These are phyloP conservation scores for Cliona cf. orientalis DNA, from an alignment of 37 sponge, comb jelly and placozoan genomes.

Conservation along the genomic window DNA sequence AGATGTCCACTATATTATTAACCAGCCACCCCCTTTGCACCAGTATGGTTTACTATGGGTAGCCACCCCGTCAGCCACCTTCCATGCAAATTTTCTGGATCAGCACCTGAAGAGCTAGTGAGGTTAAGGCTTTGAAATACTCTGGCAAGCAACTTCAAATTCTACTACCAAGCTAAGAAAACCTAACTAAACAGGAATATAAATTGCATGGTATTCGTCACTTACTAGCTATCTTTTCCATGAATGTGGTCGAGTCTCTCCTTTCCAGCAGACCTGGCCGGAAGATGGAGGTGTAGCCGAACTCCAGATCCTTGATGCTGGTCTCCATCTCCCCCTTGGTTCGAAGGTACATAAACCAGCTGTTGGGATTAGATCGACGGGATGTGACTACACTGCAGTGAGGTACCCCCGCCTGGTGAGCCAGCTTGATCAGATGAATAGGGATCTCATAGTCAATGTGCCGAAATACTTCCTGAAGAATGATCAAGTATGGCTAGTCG, in stretches of 20 bases:
- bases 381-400: slow-evolving; percentile 82
- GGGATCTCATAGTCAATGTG: slow-evolving; percentile 83
- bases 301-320: slow-evolving; percentile 36
- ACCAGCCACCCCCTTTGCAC: no score
- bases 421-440: slow-evolving; percentile 49
- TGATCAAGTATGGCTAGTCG: no score
- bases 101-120: no score
- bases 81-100: no score
- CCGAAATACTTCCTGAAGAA: slow-evolving; percentile 57
- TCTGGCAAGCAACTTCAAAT: no score
- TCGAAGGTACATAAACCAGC: slow-evolving; percentile 73
- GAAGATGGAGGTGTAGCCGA: slow-evolving; percentile 54
- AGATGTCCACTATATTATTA: no score
- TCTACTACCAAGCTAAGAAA: no score
- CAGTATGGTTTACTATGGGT: no score
- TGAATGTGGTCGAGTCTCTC: slow-evolving; percentile 39
- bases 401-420: slow-evolving; percentile 67
- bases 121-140: no score
- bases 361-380: slow-evolving; percentile 62
- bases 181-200: not conserved
- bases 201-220: not conserved
- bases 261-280: slow-evolving; percentile 73
- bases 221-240: slow-evolving; percentile 63
- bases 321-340: slow-evolving; percentile 83
- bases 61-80: no score